Conservation (phyloP, 2,113 vertebrate genomes). For the Orientallactaga bullata region DNA sequence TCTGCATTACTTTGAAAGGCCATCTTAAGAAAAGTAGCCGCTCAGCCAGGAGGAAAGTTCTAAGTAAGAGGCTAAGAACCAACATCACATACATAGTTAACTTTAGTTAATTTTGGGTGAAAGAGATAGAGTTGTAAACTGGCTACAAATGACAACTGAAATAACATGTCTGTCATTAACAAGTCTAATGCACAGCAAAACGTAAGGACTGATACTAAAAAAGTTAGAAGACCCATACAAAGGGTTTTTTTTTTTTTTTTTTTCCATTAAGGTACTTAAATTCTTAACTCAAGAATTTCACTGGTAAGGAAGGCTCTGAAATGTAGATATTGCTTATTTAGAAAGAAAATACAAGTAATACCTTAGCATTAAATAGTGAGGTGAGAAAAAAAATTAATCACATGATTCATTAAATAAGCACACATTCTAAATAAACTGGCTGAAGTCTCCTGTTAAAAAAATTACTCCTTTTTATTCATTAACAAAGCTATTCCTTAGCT, state of each 20-base stretch:
- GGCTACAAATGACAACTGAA: constrained; percentile 51
- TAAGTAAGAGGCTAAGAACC: background rate
- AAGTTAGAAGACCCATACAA: constrained; percentile 44
- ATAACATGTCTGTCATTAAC: constrained; percentile 8
- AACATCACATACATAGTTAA: constrained; percentile 53
- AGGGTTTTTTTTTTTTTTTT: constrained; percentile 7
- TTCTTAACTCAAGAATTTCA: constrained; percentile 49
- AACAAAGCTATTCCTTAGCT: constrained; percentile 91
- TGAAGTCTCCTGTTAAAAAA: constrained; percentile 79
- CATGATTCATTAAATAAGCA: constrained; percentile 81
- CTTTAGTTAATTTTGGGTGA: background rate
- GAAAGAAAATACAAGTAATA: constrained; percentile 63
- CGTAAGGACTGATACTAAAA: constrained; percentile 28
- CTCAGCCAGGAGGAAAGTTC: background rate
- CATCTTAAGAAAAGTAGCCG: constrained; percentile 45
- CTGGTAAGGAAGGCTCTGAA: constrained; percentile 51
- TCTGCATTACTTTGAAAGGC: background rate
- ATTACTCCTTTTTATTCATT: constrained; percentile 87
- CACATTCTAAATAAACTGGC: constrained; percentile 74
- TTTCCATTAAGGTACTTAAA: constrained; percentile 65
- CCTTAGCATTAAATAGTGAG: constrained; percentile 54
- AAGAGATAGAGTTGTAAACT: constrained; percentile 39
- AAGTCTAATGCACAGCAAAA: constrained; percentile 51
- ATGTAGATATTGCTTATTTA: constrained; percentile 61
- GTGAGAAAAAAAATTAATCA: constrained; percentile 57